Evolutionary conservation across 2,888 invertebrate genomes (phyloP).

Genomic region (Mamestra brassicae): DNA sequence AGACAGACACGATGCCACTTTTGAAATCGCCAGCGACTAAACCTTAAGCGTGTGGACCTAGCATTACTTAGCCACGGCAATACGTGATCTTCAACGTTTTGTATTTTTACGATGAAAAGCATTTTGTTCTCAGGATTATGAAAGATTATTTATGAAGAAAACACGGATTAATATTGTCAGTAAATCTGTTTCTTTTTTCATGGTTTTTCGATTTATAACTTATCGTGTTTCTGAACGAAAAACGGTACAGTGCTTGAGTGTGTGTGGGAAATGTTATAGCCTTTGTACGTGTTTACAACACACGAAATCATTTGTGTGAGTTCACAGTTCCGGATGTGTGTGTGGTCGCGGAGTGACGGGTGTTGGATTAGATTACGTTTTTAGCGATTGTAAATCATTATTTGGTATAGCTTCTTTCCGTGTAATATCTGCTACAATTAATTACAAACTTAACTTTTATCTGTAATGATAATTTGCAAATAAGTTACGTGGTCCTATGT

Average conservation of each 20-base stretch:
- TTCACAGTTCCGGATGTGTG: constrained; percentile 63
- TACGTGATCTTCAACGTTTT: neutral
- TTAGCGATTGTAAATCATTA: constrained; percentile 67
- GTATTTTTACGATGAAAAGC: neutral
- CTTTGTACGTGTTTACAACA: constrained; percentile 49
- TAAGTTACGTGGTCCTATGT: constrained; percentile 75
- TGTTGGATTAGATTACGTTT: constrained; percentile 74
- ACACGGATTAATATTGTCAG: neutral
- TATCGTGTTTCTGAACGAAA: constrained; percentile 45
- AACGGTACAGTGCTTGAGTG: neutral
- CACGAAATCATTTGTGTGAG: constrained; percentile 47
- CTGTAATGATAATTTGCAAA: constrained; percentile 58
- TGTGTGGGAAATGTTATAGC: constrained; percentile 12
- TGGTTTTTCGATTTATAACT: too few relatives aligned
- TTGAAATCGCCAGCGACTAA: neutral
- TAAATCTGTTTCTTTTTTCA: neutral
- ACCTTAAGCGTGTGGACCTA: neutral
- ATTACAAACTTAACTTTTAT: constrained; percentile 42
- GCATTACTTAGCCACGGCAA: neutral
- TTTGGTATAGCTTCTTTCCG: constrained; percentile 64
- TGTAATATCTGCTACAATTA: constrained; percentile 53
- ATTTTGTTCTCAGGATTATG: too few relatives aligned
- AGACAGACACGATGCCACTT: too few relatives aligned
- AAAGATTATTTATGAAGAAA: neutral
- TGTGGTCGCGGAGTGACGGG: constrained; percentile 75